Percentiles rank a stretch among this genome's conserved stretches.
Conservation (phyloP, 2,113 vertebrate genomes). For the Phaethornis superciliosus region DNA sequence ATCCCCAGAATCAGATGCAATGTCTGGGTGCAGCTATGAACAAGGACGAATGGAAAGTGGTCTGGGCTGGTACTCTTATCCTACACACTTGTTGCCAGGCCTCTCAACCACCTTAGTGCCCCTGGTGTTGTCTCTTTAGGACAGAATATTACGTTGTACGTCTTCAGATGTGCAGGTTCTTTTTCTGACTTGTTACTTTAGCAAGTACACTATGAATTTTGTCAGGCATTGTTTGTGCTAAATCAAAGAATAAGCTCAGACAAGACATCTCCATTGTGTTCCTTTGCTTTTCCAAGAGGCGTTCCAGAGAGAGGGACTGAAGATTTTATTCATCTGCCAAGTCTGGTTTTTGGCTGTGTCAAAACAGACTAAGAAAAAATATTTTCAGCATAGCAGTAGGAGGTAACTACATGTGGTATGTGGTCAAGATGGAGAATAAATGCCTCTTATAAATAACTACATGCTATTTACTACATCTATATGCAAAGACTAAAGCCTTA, state of each 20-base stretch:
- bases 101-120: neutral
- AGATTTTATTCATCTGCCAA: neutral
- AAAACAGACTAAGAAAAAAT: rapidly evolving
- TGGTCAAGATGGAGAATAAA: neutral
- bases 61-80: neutral
- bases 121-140: neutral
- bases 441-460: neutral
- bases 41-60: rapidly evolving
- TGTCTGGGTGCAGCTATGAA: neutral
- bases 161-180: rapidly evolving
- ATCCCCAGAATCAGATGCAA: neutral
- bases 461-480: neutral
- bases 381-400: neutral
- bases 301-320: neutral
- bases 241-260: neutral
- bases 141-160: neutral
- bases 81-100: rapidly evolving
- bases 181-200: neutral
- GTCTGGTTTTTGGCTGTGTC: neutral
- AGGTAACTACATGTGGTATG: neutral
- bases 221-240: neutral
- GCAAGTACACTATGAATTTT: neutral
- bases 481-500: neutral
- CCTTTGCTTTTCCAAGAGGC: neutral
- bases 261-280: neutral